These are phyloP conservation scores for Linnaemya tessellans DNA, from an alignment of 2,888 invertebrate species.

Conservation along the genomic window DNA sequence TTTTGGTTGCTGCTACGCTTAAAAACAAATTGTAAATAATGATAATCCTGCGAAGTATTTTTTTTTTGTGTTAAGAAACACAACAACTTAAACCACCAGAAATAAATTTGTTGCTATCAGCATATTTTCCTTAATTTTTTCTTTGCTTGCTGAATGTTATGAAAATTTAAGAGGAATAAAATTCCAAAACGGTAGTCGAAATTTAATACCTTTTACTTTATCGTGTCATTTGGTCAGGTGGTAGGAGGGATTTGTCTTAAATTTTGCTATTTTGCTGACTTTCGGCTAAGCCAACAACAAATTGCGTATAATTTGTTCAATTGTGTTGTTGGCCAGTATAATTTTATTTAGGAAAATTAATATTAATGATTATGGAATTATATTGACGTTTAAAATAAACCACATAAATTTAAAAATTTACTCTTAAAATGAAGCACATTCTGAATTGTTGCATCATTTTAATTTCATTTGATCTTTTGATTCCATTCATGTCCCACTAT, in stretches of 20 bases:
- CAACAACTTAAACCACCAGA: slow-evolving; percentile 5
- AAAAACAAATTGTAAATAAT: slow-evolving; percentile 69
- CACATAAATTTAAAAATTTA: neutral
- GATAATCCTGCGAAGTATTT: slow-evolving; percentile 53
- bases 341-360: neutral
- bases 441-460: too few relatives aligned
- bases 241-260: slow-evolving; percentile 3
- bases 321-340: neutral
- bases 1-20: slow-evolving; percentile 17
- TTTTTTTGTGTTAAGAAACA: neutral
- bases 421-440: too few relatives aligned
- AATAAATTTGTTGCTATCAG: slow-evolving; percentile 46
- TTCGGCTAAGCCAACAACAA: neutral
- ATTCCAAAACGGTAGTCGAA: slow-evolving; percentile 2
- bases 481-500: too few relatives aligned
- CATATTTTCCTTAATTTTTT: slow-evolving; percentile 35
- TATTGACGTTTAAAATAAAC: neutral
- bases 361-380: neutral
- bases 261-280: slow-evolving; percentile 5
- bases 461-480: too few relatives aligned
- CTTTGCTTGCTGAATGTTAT: neutral
- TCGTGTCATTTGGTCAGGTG: neutral
- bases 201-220: slow-evolving; percentile 29
- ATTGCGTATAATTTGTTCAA: neutral
- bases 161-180: neutral